Evolutionary conservation across 2,797 vertebrate species (phyloP).

Genomic region (Thripadectes ignobilis): DNA sequence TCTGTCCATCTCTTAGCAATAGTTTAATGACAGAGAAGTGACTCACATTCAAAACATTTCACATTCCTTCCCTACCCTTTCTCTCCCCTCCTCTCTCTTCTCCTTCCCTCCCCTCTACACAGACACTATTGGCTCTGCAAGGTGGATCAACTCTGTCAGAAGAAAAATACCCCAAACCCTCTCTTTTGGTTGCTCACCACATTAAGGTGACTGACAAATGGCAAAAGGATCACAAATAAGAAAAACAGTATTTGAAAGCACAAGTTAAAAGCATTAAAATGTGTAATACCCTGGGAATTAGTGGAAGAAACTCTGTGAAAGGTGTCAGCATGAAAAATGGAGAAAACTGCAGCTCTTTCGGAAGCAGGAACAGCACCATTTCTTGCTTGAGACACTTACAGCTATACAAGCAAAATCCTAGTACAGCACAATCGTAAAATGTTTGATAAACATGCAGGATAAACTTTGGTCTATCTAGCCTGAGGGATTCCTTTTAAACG

Average conservation of each 20-base stretch:
- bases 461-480: background rate
- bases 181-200: background rate
- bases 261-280: background rate
- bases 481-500: background rate
- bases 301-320: background rate
- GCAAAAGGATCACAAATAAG: background rate
- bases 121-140: background rate
- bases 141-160: background rate
- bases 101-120: background rate
- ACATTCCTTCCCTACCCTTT: background rate
- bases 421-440: background rate
- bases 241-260: background rate
- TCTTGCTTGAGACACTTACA: background rate
- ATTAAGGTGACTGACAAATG: background rate
- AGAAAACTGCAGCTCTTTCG: background rate
- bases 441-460: background rate
- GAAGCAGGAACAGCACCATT: background rate
- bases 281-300: background rate
- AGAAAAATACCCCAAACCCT: rapidly evolving
- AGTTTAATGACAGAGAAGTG: background rate
- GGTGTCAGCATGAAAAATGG: background rate
- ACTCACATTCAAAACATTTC: background rate
- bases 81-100: too few relatives aligned
- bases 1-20: background rate
- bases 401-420: background rate